Evolutionary conservation across 2,797 vertebrate genomes (phyloP).

Genomic region (Novumbra hubbsi): DNA sequence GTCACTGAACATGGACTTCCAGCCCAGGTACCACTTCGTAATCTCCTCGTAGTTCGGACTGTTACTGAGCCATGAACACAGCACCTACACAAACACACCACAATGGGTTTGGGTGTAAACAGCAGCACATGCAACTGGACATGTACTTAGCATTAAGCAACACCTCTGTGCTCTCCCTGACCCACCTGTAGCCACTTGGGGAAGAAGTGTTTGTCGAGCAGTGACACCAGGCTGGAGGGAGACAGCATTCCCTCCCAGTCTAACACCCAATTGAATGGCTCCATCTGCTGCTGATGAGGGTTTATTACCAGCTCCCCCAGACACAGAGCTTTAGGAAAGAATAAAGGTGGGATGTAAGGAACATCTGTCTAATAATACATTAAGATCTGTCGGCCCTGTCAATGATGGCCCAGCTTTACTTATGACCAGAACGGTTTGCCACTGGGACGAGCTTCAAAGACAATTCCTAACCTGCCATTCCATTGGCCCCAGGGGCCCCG

Average conservation of each 20-base stretch:
- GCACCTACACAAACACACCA: slow-evolving; percentile 73
- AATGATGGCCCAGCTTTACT: neutral
- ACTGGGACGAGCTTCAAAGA: neutral
- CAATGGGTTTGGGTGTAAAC: neutral
- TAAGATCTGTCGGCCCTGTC: neutral
- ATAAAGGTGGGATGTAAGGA: neutral
- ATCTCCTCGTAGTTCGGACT: slow-evolving; percentile 98
- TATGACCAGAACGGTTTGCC: neutral
- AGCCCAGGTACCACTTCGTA: slow-evolving; percentile 97
- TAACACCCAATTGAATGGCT: slow-evolving; percentile 94
- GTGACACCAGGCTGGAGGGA: slow-evolving; percentile 86
- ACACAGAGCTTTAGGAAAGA: slow-evolving; percentile 80
- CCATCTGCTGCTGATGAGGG: slow-evolving; percentile 98
- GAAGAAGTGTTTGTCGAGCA: slow-evolving; percentile 97
- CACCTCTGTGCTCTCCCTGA: slow-evolving; percentile 7
- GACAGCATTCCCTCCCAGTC: slow-evolving; percentile 99
- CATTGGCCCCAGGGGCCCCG: neutral
- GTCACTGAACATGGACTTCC: slow-evolving; percentile 97
- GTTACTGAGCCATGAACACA: slow-evolving; percentile 97
- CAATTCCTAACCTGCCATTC: neutral
- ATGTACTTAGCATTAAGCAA: neutral
- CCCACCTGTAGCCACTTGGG: slow-evolving; percentile 96
- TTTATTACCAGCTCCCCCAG: slow-evolving; percentile 92
- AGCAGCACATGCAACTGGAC: slow-evolving; percentile 1
- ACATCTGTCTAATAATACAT: neutral